Percentiles rank a stretch among this genome's conserved stretches.
Evolutionary conservation across 1,140 invertebrate genomes (phyloP).

Genomic region (Babylonia areolata): DNA sequence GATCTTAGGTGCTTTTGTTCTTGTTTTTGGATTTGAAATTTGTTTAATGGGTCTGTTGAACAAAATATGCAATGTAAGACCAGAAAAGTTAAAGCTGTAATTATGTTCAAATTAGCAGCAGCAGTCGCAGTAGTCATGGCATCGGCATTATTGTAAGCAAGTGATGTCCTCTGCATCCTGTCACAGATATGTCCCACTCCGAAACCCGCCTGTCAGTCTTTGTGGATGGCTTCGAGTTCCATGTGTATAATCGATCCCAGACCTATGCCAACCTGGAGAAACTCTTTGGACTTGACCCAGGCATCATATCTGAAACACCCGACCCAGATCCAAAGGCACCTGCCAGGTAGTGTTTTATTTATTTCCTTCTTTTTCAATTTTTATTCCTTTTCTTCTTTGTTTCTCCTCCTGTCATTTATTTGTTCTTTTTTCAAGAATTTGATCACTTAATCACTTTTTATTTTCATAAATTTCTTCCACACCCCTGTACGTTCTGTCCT

Average conservation of each 20-base stretch:
- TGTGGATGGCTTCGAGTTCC: constrained; percentile 96
- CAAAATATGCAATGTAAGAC: too few species aligned
- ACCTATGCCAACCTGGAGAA: constrained; percentile 93
- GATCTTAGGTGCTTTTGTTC: too few species aligned
- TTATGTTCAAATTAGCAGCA: too few species aligned
- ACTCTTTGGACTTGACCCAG: constrained; percentile 88
- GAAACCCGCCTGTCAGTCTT: constrained; percentile 95
- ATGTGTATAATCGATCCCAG: constrained; percentile 95
- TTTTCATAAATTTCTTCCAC: too few species aligned
- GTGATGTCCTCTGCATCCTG: neutral
- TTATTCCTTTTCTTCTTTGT: neutral
- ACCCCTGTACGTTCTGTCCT: too few species aligned
- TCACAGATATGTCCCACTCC: constrained; percentile 94
- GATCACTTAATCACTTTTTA: too few species aligned
- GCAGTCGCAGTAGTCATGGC: too few species aligned
- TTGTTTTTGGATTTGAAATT: too few species aligned
- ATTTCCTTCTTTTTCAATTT: neutral
- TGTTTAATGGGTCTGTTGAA: too few species aligned
- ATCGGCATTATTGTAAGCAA: too few species aligned
- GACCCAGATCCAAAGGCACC: constrained; percentile 72
- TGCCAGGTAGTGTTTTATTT: constrained; percentile 29
- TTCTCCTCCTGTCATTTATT: neutral
- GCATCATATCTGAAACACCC: constrained; percentile 81
- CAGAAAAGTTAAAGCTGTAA: too few species aligned
- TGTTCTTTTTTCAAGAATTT: neutral